These are phyloP conservation scores for Venustaconcha ellipsiformis DNA, from an alignment of 1,140 invertebrate genomes.

Conservation along the genomic window DNA sequence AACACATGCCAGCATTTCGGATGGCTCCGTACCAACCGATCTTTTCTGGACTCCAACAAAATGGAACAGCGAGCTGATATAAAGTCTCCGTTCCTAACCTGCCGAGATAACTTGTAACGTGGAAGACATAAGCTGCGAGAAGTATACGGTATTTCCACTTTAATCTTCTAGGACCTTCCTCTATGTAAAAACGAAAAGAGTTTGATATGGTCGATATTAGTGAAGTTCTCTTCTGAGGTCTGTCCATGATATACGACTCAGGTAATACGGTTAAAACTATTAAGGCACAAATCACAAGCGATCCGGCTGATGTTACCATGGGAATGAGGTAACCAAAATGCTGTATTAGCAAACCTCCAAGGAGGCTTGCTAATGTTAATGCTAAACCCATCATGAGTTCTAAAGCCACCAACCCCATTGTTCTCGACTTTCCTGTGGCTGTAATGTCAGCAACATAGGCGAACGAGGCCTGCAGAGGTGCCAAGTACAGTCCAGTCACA, in stretches of 20 bases:
- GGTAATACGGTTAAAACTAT: slow-evolving; percentile 12
- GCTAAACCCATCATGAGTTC: slow-evolving; percentile 10
- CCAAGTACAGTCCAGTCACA: slow-evolving; percentile 20
- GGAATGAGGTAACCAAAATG: slow-evolving; percentile 11
- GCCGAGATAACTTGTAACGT: slow-evolving; percentile 20
- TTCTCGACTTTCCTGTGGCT: background rate
- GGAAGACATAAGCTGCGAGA: slow-evolving; percentile 15
- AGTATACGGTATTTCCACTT: slow-evolving; percentile 24
- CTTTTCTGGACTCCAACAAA: slow-evolving; percentile 18
- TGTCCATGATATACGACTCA: slow-evolving; percentile 14
- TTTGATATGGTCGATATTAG: slow-evolving; percentile 6
- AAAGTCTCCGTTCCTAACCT: slow-evolving; percentile 18
- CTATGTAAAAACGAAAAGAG: slow-evolving; percentile 17
- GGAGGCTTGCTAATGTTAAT: slow-evolving; percentile 4
- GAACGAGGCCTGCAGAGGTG: slow-evolving; percentile 10
- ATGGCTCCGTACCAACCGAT: slow-evolving; percentile 19
- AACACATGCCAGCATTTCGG: slow-evolving; percentile 6
- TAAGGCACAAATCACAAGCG: slow-evolving; percentile 6
- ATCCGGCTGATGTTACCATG: slow-evolving; percentile 1
- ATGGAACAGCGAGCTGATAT: slow-evolving; percentile 20
- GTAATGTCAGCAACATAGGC: slow-evolving; percentile 22
- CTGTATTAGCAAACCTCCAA: slow-evolving; percentile 21
- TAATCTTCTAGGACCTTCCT: slow-evolving; percentile 4
- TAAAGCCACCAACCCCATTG: slow-evolving; percentile 13
- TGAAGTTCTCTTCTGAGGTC: slow-evolving; percentile 2